Conservation (phyloP, 1,140 invertebrate genomes). For the Hesperophylax magnus region DNA sequence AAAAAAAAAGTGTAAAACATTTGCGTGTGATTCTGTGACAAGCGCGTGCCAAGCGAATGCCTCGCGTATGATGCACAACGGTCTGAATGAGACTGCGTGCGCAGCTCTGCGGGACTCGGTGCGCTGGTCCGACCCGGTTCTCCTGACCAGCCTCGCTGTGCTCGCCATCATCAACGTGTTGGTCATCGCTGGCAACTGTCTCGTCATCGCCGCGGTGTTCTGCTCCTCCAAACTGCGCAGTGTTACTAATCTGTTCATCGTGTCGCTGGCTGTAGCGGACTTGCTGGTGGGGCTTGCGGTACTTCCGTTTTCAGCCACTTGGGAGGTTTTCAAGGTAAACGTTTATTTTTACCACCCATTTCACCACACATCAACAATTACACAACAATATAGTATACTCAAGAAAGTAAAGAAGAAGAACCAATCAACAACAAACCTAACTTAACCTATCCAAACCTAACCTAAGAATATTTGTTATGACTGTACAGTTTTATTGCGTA, state of each 20-base stretch:
- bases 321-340: conserved; percentile 89
- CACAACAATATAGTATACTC: no score
- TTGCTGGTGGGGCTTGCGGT: conserved; percentile 92
- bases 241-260: conserved; percentile 95
- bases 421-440: no score
- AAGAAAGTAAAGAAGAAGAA: no score
- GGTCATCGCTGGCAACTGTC: conserved; percentile 87
- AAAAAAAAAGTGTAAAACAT: no score
- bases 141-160: conserved; percentile 81
- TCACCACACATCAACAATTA: no score
- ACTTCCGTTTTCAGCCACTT: conserved; percentile 90
- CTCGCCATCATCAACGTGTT: conserved; percentile 88
- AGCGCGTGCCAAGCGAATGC: conserved; percentile 9
- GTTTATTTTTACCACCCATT: background rate
- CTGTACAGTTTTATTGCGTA: no score
- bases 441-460: no score
- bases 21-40: no score
- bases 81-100: conserved; percentile 83
- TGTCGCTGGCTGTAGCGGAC: conserved; percentile 93
- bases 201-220: conserved; percentile 94
- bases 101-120: conserved; percentile 81
- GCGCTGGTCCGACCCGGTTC: conserved; percentile 82
- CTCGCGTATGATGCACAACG: conserved; percentile 57
- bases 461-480: no score
- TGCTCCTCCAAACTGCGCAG: conserved; percentile 89